Conservation (phyloP, 2,113 vertebrate genomes). For the Colinus virginianus region DNA sequence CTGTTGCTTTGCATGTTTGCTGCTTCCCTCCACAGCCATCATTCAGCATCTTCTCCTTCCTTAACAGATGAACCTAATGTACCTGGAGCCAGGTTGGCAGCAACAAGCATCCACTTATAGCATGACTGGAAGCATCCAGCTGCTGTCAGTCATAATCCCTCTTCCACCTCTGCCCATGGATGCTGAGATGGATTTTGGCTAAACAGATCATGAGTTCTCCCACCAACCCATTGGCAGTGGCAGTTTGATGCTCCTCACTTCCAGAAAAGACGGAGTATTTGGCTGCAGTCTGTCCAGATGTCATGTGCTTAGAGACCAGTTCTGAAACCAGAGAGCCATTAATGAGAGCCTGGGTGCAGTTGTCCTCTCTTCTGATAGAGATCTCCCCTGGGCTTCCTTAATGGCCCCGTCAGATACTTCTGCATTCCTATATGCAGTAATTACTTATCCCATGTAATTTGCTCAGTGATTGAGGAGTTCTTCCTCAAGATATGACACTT, state of each 20-base stretch:
- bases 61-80: background rate
- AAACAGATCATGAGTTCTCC: background rate
- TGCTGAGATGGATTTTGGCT: background rate
- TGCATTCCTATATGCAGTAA: background rate
- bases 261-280: background rate
- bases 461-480: background rate
- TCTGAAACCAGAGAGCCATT: background rate
- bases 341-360: background rate
- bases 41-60: background rate
- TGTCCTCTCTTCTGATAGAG: background rate
- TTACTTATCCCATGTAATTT: background rate
- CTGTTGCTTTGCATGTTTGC: background rate
- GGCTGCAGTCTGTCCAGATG: background rate
- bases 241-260: background rate
- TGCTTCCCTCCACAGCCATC: background rate
- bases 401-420: background rate
- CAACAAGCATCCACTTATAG: fast-evolving
- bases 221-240: background rate
- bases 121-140: background rate
- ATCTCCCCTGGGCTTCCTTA: background rate
- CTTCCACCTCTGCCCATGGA: too few species aligned
- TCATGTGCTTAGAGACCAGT: background rate
- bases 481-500: background rate
- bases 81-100: background rate
- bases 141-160: background rate